phyloP scores from a whole-genome alignment of 2,888 invertebrate genomes.

The Thecophora atra region DNA sequence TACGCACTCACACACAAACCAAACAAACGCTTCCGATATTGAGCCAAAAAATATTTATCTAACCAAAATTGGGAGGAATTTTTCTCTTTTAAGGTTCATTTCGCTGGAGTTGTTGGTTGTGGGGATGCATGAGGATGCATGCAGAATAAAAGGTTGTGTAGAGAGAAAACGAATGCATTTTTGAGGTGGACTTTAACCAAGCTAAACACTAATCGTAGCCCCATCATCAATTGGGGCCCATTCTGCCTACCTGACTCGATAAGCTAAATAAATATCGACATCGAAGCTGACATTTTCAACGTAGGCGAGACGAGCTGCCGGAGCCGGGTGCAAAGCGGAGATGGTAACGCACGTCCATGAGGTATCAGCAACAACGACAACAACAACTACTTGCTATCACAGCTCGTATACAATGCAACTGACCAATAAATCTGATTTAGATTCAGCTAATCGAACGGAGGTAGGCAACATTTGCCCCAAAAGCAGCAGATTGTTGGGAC shows the following conservation, averaged over 20 bases:
- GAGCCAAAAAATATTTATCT: constrained; percentile 49
- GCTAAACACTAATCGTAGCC: constrained; percentile 15
- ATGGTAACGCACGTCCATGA: constrained; percentile 11
- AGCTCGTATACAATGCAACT: constrained; percentile 52
- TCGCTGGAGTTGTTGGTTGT: constrained; percentile 16
- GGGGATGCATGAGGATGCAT: constrained; percentile 31
- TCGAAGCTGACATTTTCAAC: constrained; percentile 27
- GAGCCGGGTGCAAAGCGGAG: neutral
- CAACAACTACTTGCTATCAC: constrained; percentile 40
- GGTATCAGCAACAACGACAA: constrained; percentile 30
- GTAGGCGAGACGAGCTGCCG: neutral
- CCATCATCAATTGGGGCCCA: no score
- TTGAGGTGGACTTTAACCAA: constrained; percentile 27
- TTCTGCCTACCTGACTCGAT: constrained; percentile 44
- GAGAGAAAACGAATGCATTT: neutral
- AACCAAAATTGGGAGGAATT: constrained; percentile 42
- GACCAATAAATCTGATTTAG: constrained; percentile 52
- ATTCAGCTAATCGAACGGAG: constrained; percentile 48
- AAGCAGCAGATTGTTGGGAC: constrained; percentile 61
- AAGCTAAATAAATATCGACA: constrained; percentile 59
- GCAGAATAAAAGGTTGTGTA: neutral
- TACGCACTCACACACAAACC: constrained; percentile 32
- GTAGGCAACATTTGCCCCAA: constrained; percentile 44
- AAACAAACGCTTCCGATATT: neutral
- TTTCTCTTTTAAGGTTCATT: neutral